Base-by-base conservation (phyloP, 2,888 invertebrate genomes). In the Thereva unica region DNA sequence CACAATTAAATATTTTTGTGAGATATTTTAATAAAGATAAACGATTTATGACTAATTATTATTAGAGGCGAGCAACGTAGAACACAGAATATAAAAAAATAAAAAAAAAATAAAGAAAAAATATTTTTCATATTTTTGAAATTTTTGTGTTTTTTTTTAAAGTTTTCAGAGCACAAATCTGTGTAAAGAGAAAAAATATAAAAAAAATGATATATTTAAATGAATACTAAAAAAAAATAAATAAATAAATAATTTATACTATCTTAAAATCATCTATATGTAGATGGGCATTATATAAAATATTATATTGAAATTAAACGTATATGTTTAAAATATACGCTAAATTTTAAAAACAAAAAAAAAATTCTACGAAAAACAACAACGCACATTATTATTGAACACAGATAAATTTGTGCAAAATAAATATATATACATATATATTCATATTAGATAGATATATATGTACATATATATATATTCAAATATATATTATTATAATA, bases 301-400 rank as follows among this genome's bases (percentile, higher is more conserved):
- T 70, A 70, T 71, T 68, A 67, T 68, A 66, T 71, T 68, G 68
- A 72, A 72, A 71, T 72, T 72, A 71, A 71, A 72, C 74, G 72
- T 74, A 74, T 74, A 72, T 74, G 73, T 74, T 74, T 73, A 73
- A 74, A 73, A 74, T 74, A 74, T 74, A 73, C 73, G 74, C 68
- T 66, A 71, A 69, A 68, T 69, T 68, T 59, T 67, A 55, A 57
- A 67, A 47, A 42, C 54, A 64, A 63, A 64, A 61, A 59, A 49
- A 42, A 57, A 52, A 50, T 9, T 12, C 38, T 40, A 52, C 54
- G 64, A 54, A 57, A 64, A n/a, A n/a, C n/a, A n/a, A 66, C 66
- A 50, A 68, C 65, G 68, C 66, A 71, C 63, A 67, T 68, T 69
- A 67, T 67, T 55, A 64, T 9, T 37, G 40, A 55, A 64, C 49